Base-by-base conservation (phyloP, 2,888 invertebrate genomes). In the Pemphredon lugubris region DNA sequence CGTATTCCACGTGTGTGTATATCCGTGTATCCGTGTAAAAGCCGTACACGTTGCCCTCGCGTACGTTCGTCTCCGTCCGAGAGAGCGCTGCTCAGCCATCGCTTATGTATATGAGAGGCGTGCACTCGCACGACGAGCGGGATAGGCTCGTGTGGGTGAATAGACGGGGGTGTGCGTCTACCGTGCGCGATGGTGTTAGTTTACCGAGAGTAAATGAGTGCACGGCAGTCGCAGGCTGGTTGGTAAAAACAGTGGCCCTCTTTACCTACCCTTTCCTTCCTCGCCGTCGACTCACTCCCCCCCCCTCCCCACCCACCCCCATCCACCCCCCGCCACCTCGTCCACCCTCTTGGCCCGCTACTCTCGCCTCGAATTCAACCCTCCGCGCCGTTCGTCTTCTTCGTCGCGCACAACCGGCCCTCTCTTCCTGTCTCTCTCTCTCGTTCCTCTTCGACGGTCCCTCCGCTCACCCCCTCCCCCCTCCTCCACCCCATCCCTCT, bases 211-310 rank as follows among this genome's bases (percentile, higher is more conserved):
- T 84, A 85, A 85, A 86, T 85, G 85, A 85, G 84, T 79, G 80
- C 84, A 77, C 82, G 80, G 79, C 79, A 79, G 83, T 82, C 81
- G 79, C 78, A 77, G 79, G 83, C 76, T 79, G 83, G 77, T 77
- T 81, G 83, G 79, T 83, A 84, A 84, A 84, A 86, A 85, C 86
- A 84, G 81, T 83, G 83, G 80, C 80, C 82, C 83, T 82, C 83
- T 83, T 83, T 81, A 82, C 79, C 79, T 79, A 74, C 83, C 84
- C 83, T 76, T 79, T 74, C 77, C 80, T 65, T 58, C 34, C 39
- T 64, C 30, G n/a, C 59, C 48, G 57, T n/a, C n/a, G n/a, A n/a
- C n/a, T n/a, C n/a, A n/a, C n/a, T n/a, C 53, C 54, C 48, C 23
- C 59, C 7, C n/a, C 44, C 63, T 48, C 53, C 13, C 60, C 13